phyloP scores from a whole-genome alignment of 2,113 vertebrate species.

The Lagopus muta region DNA sequence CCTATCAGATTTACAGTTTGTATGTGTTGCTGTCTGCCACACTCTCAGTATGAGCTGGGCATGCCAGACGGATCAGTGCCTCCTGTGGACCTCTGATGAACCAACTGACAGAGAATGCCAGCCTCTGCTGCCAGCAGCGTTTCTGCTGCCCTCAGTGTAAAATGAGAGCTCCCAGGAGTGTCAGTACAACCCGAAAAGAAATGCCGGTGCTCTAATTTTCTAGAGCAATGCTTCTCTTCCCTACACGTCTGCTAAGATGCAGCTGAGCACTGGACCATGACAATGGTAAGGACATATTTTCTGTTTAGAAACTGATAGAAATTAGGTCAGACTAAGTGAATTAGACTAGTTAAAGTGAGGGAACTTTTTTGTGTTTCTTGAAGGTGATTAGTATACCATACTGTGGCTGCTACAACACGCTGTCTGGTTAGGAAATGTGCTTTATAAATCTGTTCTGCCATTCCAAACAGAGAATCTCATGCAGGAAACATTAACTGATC shows the following conservation, averaged over 20 bases:
- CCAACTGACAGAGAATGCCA: constrained; percentile 18
- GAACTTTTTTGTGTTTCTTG: not conserved
- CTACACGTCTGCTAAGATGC: not conserved
- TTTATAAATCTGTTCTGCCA: not conserved
- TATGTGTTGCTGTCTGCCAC: not conserved
- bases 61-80: not conserved
- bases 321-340: not conserved
- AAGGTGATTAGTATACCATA: not conserved
- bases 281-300: constrained; percentile 24
- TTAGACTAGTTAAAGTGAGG: not conserved
- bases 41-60: not conserved
- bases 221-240: constrained; percentile 24
- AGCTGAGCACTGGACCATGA: not conserved
- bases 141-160: constrained; percentile 63
- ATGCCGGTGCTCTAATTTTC: not conserved
- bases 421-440: not conserved
- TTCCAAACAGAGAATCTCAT: not conserved
- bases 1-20: constrained; percentile 23
- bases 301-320: not conserved
- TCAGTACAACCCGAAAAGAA: constrained; percentile 4
- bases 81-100: not conserved
- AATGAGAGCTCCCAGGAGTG: constrained; percentile 46
- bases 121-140: constrained; percentile 22
- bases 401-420: not conserved
- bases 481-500: not conserved